Evolutionary conservation across 1,140 invertebrate genomes (phyloP), one percentile per base, ranked within the genome.

Genomic region (Stegodyphus dumicola): DNA sequence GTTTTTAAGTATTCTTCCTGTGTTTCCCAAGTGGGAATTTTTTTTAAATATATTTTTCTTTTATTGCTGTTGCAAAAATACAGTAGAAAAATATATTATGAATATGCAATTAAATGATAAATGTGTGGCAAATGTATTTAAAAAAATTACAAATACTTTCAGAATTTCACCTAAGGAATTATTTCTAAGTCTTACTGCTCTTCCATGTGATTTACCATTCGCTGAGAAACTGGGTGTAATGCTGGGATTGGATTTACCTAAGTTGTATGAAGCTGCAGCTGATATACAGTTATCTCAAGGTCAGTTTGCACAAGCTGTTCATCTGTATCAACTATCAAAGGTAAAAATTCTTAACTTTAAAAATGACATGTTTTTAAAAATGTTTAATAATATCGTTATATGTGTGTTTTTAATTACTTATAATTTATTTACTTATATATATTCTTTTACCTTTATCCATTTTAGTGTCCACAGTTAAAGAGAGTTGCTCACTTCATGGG

Each of bases 401-500:
- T 33, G 33, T 33, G 33, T 33, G 33, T 33, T 33, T 33, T 33
- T 33, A 33, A 33, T 60, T 60, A 60, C 9, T 15, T 60, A 10
- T 60, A 60, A 10, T 60, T 60, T 60, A 60, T 60, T 60, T 60
- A 15, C 5, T 0, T 33, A 33, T 33, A 33, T 33, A 1, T 33
- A 33, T 33, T 60, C 56, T 60, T 60, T 60, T 60, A 15, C 9
- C 1, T 60, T 33, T 52, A 17, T 78, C 56, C 79, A 73, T 87
- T 85, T 54, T 89, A 93, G 93, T 93, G 92, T 90, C 91, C 92
- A 87, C 92, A 94, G 77, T 91, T 94, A 69, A 94, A 94, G 87
- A 93, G 94, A 85, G 93, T 95, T 15, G 91, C 95, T 18, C 94
- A 95, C 90, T 92, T 96, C 88, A 94, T 95, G 78, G 92, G 93